phyloP scores from a whole-genome alignment of 2,888 invertebrate genomes.

The Drosophila sordidula region DNA sequence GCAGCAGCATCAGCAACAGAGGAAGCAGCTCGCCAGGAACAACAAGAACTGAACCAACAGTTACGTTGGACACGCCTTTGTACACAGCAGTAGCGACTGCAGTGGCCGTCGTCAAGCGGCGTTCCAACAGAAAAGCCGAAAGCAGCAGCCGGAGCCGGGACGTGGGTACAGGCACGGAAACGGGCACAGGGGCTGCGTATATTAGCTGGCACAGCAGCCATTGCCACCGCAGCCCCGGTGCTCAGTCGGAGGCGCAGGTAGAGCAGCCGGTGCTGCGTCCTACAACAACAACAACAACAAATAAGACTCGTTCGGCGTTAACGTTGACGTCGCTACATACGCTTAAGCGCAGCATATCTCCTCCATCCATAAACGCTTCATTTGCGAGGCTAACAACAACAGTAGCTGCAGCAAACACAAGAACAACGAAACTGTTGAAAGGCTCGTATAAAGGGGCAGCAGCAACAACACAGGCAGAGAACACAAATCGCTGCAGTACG shows the following conservation, averaged over 20 bases:
- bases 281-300: slow-evolving; percentile 28
- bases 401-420: slow-evolving; percentile 36
- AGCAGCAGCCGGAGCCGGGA: slow-evolving; percentile 49
- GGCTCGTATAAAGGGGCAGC: slow-evolving; percentile 28
- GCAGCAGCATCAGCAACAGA: slow-evolving; percentile 10
- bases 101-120: slow-evolving; percentile 48
- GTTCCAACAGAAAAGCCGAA: slow-evolving; percentile 32
- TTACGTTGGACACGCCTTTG: slow-evolving; percentile 49
- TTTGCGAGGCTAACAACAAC: slow-evolving; percentile 37
- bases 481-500: slow-evolving; percentile 38
- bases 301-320: slow-evolving; percentile 55
- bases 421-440: slow-evolving; percentile 54
- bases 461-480: slow-evolving; percentile 18
- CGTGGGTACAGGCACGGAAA: slow-evolving; percentile 59
- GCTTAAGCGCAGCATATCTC: slow-evolving; percentile 54
- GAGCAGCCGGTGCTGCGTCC: slow-evolving; percentile 39
- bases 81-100: slow-evolving; percentile 68
- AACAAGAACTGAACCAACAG: slow-evolving; percentile 20
- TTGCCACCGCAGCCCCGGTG: slow-evolving; percentile 79
- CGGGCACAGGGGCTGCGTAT: slow-evolving; percentile 78
- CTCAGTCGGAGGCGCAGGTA: slow-evolving; percentile 50
- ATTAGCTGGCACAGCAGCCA: slow-evolving; percentile 81
- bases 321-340: slow-evolving; percentile 48
- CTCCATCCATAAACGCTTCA: slow-evolving; percentile 65
- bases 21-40: neutral